phyloP scores from a whole-genome alignment of 2,113 vertebrate species.

The Zapus hudsonius region DNA sequence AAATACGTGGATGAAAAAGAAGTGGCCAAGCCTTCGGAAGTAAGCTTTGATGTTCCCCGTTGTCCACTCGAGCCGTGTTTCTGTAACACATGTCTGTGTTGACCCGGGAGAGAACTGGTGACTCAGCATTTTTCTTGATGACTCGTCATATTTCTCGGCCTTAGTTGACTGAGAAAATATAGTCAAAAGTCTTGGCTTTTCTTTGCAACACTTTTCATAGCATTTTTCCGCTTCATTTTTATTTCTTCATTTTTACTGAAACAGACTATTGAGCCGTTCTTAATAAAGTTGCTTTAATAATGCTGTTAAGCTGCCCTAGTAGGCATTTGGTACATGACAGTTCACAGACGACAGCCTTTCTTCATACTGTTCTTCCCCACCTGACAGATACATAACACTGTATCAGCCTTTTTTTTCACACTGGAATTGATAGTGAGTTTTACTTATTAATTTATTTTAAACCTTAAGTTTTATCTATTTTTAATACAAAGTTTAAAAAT shows the following conservation, averaged over 20 bases:
- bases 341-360: no score
- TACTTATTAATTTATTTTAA: conserved; percentile 33
- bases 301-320: neutral
- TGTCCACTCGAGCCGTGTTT: neutral
- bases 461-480: conserved; percentile 24
- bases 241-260: conserved; percentile 17
- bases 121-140: no score
- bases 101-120: conserved; percentile 35
- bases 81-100: neutral
- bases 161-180: conserved; percentile 46
- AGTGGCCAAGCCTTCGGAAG: conserved; percentile 96
- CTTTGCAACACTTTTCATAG: conserved; percentile 33
- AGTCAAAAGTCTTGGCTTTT: conserved; percentile 21
- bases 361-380: neutral
- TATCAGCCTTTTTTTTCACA: neutral
- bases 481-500: neutral
- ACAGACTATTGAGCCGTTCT: conserved; percentile 1
- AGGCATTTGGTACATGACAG: neutral
- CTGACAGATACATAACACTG: neutral
- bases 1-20: conserved; percentile 97
- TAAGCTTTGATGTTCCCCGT: conserved; percentile 80
- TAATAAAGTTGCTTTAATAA: neutral
- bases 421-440: neutral
- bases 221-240: conserved; percentile 36
- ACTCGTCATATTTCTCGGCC: conserved; percentile 46